Conservation (phyloP, 1,140 invertebrate genomes). For the Anoplophora glabripennis region DNA sequence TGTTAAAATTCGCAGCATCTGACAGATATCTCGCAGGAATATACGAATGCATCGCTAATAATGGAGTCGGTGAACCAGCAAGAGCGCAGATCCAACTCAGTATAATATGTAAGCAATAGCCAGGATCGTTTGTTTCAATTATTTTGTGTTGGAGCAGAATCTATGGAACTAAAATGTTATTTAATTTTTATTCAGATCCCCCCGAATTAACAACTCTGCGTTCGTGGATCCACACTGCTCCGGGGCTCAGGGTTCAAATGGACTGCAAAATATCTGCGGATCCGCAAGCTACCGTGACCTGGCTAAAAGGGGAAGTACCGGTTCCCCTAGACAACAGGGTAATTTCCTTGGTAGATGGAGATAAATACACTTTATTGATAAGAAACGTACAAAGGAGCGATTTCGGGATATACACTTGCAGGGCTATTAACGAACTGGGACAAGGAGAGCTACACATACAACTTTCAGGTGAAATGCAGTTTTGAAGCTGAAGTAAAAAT, state of each 20-base stretch:
- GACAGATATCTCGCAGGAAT: constrained; percentile 62
- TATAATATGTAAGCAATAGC: constrained; percentile 57
- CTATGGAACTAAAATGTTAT: no score
- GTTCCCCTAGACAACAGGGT: constrained; percentile 59
- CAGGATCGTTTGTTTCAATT: no score
- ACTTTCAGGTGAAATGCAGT: constrained; percentile 42
- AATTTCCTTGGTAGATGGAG: constrained; percentile 55
- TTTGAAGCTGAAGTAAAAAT: no score
- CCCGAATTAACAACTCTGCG: constrained; percentile 63
- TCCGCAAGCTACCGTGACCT: constrained; percentile 62
- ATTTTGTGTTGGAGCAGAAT: no score
- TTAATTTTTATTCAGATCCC: constrained; percentile 56
- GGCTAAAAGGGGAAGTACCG: constrained; percentile 57
- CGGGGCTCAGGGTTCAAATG: constrained; percentile 64
- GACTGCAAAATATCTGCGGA: constrained; percentile 66
- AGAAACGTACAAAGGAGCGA: constrained; percentile 65
- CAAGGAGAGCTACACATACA: constrained; percentile 46
- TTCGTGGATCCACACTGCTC: constrained; percentile 68
- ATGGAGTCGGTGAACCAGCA: constrained; percentile 70
- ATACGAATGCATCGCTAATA: constrained; percentile 70
- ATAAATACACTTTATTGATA: constrained; percentile 66
- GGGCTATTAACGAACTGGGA: constrained; percentile 71
- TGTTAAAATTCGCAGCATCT: constrained; percentile 65
- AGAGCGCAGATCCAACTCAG: constrained; percentile 59
- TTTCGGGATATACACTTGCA: constrained; percentile 74